Conservation (phyloP, 2,888 invertebrate species). For the Polydrusus pterygomalis region DNA sequence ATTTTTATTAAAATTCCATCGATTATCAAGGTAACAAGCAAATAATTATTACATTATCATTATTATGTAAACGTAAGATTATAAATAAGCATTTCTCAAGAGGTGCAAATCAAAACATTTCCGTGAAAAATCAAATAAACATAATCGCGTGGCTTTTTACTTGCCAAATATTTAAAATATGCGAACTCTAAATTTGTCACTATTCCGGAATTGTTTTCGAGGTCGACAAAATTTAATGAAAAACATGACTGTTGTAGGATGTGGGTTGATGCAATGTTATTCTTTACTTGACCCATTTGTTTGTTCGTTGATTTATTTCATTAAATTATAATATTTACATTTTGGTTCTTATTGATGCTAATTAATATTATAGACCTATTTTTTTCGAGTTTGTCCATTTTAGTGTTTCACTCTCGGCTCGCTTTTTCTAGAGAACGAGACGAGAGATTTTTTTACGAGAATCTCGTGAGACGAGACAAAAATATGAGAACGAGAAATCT, state of each 20-base stretch:
- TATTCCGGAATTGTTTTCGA: conserved; percentile 21
- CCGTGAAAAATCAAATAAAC: background rate
- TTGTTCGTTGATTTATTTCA: background rate
- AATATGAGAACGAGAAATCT: too few species aligned
- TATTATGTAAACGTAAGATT: too few species aligned
- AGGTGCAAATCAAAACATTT: conserved; percentile 1
- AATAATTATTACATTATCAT: background rate
- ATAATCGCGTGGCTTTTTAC: background rate
- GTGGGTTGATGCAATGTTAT: background rate
- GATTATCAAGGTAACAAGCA: background rate
- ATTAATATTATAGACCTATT: too few species aligned
- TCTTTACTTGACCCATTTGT: conserved; percentile 13
- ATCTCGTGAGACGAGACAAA: too few species aligned
- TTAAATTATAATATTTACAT: too few species aligned
- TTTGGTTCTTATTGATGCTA: too few species aligned
- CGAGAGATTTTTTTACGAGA: too few species aligned
- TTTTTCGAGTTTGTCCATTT: too few species aligned
- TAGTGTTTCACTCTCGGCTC: too few species aligned
- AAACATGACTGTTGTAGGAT: conserved; percentile 1
- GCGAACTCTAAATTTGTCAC: conserved; percentile 17
- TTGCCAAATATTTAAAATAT: conserved; percentile 26
- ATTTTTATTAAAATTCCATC: too few species aligned
- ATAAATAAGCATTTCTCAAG: background rate
- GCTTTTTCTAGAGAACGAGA: too few species aligned
- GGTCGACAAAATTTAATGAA: background rate